Base-by-base conservation (phyloP, 2,888 invertebrate species). In the Cerceris rybyensis region DNA sequence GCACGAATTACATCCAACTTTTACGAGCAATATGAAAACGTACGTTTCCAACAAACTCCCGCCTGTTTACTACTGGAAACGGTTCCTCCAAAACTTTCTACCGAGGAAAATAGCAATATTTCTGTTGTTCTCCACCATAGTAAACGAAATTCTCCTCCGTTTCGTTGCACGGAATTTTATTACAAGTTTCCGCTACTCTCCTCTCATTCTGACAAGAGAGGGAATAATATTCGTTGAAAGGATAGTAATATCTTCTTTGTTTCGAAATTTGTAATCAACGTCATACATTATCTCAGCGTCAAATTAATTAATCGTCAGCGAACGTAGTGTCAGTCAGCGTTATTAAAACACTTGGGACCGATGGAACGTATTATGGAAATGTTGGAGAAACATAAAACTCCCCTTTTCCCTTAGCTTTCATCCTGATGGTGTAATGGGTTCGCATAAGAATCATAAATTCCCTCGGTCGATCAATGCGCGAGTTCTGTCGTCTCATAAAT, bases 101-200 rank as follows among this genome's bases (percentile, higher is more conserved):
- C 65, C 49, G 58, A 49, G n/a, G 50, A 43, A 72, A 79, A 70
- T 77, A 76, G 70, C 59, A 70, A 70, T 73, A 73, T 80, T 78
- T 83, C 78, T 54, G 46, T 70, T 74, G 60, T 66, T 71, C 65
- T 6, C 55, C 57, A 59, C 55, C 60, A 79, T 58, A 65, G 59
- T 55, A 55, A 13, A 61, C 43, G 70, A 70, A 80, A 66, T 60
- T 57, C 63, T 55, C 55, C 59, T 50, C 43, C 17, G 59, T 57
- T 58, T 55, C 55, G 71, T 75, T 70, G 67, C 57, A 17, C 58
- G 70, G 59, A 80, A 81, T 70, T 80, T 81, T 68, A 68, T 73
- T 54, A 61, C 58, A 39, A 41, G 17, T 58, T 79, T 68, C 68
- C 42, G 64, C 28, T 73, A 68, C 57, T 42, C 2, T 11, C 46